A percentile compares a stretch with the other conserved stretches of the same genome.
Conservation (phyloP, 2,888 invertebrate species). For the Calliscelio sp. region DNA sequence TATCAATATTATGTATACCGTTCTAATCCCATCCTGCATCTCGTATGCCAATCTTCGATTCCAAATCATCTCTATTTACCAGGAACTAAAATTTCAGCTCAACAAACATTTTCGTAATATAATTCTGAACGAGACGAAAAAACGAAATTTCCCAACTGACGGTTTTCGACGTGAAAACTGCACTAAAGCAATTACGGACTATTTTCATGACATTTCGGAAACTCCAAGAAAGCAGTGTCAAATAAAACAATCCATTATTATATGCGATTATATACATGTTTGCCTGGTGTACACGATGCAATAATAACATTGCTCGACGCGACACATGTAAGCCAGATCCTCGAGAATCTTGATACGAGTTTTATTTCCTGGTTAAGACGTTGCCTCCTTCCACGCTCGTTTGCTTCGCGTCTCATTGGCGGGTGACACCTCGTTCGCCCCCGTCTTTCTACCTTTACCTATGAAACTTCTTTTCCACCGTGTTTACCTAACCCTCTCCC, state of each 20-base stretch:
- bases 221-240: not conserved
- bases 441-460: slow-evolving; percentile 56
- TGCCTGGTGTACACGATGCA: not conserved
- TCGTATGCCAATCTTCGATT: too few species aligned
- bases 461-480: slow-evolving; percentile 56
- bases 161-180: too few species aligned
- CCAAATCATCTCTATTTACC: too few species aligned
- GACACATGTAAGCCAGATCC: slow-evolving; percentile 19
- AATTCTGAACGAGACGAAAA: too few species aligned
- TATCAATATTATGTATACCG: too few species aligned
- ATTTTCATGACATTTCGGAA: not conserved
- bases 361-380: slow-evolving; percentile 55
- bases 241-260: slow-evolving; percentile 28
- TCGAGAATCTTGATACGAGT: slow-evolving; percentile 46
- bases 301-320: slow-evolving; percentile 9
- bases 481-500: slow-evolving; percentile 23
- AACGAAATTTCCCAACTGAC: too few species aligned
- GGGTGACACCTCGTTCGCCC: slow-evolving; percentile 39
- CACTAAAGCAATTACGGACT: slow-evolving; percentile 29
- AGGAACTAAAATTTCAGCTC: too few species aligned
- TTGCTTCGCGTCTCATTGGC: slow-evolving; percentile 48
- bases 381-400: slow-evolving; percentile 36
- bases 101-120: too few species aligned
- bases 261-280: slow-evolving; percentile 38
- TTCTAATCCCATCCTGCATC: too few species aligned